Evolutionary conservation across 2,797 vertebrate genomes (phyloP).

Genomic region (Anguilla anguilla): DNA sequence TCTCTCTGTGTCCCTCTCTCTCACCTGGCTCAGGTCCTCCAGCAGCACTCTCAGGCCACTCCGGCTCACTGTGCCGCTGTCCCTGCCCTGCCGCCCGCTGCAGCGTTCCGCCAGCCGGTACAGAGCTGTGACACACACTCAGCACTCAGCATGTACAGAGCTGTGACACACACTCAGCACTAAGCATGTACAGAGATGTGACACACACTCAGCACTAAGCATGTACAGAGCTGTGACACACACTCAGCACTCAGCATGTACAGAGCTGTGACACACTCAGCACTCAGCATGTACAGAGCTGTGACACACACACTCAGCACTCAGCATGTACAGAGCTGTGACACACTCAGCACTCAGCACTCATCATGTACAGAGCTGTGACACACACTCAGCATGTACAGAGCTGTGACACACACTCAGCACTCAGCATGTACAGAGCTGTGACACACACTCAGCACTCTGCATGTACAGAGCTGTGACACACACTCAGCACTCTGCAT

Average conservation of each 20-base stretch:
- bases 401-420: background rate
- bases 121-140: constrained; percentile 68
- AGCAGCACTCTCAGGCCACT: constrained; percentile 74
- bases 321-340: background rate
- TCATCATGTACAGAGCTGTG: background rate
- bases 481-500: too few species aligned
- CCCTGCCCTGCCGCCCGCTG: constrained; percentile 42
- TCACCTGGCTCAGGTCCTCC: constrained; percentile 80
- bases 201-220: background rate
- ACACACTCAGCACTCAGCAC: background rate
- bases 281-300: too few species aligned
- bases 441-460: too few species aligned
- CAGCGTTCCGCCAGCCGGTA: constrained; percentile 66
- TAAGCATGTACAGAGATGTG: background rate
- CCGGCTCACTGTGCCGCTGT: constrained; percentile 60
- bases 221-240: background rate
- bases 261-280: background rate
- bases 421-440: background rate
- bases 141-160: background rate
- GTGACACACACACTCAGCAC: background rate
- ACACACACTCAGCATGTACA: background rate
- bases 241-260: background rate
- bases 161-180: background rate
- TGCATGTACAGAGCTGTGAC: too few species aligned
- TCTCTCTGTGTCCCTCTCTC: background rate